phyloP scores from a whole-genome alignment of 2,888 invertebrate genomes.

The Megamerina dolium region DNA sequence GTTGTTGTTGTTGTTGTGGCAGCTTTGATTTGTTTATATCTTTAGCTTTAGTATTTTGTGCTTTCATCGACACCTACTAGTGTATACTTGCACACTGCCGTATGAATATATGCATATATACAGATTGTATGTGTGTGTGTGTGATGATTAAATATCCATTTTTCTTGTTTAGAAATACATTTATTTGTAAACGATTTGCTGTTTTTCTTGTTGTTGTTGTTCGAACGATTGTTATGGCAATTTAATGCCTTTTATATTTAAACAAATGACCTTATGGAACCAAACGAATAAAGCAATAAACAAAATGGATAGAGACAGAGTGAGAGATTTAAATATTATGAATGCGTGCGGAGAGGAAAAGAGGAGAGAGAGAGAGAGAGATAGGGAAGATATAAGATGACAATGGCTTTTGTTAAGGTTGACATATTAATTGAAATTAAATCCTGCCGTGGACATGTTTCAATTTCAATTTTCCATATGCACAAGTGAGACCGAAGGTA shows the following conservation, averaged over 20 bases:
- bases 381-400: too few relatives aligned
- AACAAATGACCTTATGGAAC: too few relatives aligned
- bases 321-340: too few relatives aligned
- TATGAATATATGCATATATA: constrained; percentile 1
- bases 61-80: too few relatives aligned
- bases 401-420: too few relatives aligned
- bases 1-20: constrained; percentile 12
- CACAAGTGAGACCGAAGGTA: too few relatives aligned
- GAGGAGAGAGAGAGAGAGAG: too few relatives aligned
- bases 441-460: constrained; percentile 17
- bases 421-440: constrained; percentile 22
- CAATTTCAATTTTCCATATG: constrained; percentile 12
- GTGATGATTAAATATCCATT: constrained; percentile 25
- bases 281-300: too few relatives aligned
- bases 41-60: too few relatives aligned
- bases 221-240: constrained; percentile 8
- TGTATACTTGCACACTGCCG: neutral
- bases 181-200: constrained; percentile 1
- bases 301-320: too few relatives aligned
- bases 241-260: constrained; percentile 11
- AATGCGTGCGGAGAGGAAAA: too few relatives aligned
- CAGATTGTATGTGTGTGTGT: neutral
- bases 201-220: constrained; percentile 7
- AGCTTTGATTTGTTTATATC: neutral
- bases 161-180: constrained; percentile 24